Evolutionary conservation across 2,888 invertebrate genomes (phyloP).

Genomic region (Autographa gamma): DNA sequence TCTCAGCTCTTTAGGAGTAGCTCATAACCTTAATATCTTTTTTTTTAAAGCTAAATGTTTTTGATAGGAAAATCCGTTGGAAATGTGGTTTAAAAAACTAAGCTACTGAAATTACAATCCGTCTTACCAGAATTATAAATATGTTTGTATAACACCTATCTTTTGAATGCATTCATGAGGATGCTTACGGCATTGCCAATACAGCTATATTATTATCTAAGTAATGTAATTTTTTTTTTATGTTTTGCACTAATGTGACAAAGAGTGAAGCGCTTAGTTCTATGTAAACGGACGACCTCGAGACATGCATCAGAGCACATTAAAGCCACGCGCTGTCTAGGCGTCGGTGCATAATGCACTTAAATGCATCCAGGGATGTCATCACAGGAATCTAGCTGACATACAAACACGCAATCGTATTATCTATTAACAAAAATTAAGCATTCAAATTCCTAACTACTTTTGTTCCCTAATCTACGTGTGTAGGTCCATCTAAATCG

Average conservation of each 20-base stretch:
- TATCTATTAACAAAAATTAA: no score
- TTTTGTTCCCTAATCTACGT: no score
- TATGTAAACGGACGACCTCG: constrained; percentile 61
- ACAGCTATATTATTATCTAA: constrained; percentile 12
- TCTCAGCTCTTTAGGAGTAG: no score
- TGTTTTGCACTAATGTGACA: constrained; percentile 32
- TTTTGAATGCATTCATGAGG: constrained; percentile 28
- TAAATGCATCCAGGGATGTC: constrained; percentile 54
- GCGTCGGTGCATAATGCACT: constrained; percentile 66
- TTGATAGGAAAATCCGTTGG: no score
- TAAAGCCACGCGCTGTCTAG: constrained; percentile 62
- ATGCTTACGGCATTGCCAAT: constrained; percentile 19
- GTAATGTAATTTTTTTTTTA: constrained; percentile 26
- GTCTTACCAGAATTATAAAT: not conserved
- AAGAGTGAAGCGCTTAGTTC: constrained; percentile 36
- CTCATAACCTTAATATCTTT: no score
- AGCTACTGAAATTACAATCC: not conserved
- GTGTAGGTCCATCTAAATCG: no score
- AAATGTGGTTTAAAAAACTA: not conserved
- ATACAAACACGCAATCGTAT: not conserved
- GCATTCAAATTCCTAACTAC: no score
- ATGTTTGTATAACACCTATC: constrained; percentile 5
- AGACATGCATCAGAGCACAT: constrained; percentile 61
- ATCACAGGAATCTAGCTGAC: constrained; percentile 12
- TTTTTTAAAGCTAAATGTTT: no score